Evolutionary conservation across 2,113 vertebrate species (phyloP).

Genomic region (Rhinolophus ferrumequinum): DNA sequence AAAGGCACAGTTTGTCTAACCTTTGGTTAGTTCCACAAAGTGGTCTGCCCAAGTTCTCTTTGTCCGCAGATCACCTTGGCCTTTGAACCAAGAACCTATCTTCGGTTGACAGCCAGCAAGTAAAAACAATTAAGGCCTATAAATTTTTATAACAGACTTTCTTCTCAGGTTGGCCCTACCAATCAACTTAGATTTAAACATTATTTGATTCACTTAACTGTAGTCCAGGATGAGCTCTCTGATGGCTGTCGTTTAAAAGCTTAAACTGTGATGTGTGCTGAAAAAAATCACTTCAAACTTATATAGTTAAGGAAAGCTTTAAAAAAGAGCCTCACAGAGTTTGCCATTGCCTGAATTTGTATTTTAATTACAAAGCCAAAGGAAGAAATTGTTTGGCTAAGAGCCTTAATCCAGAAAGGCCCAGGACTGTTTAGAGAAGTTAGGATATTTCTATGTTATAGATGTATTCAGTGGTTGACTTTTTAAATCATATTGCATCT

Average conservation of each 20-base stretch:
- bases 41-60: neutral
- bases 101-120: neutral
- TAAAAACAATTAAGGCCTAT: neutral
- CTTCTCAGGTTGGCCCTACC: neutral
- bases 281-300: constrained; percentile 23
- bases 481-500: neutral
- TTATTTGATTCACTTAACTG: neutral
- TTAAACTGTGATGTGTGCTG: neutral
- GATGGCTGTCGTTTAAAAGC: neutral
- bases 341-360: neutral
- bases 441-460: neutral
- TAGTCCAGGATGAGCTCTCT: neutral
- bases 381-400: neutral
- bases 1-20: neutral
- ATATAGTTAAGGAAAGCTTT: neutral
- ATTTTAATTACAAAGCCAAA: constrained; percentile 40
- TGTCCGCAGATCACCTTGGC: neutral
- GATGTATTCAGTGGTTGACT: neutral
- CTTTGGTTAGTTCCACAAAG: neutral
- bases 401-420: constrained; percentile 16
- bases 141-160: constrained; percentile 16
- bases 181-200: constrained; percentile 9
- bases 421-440: neutral
- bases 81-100: neutral
- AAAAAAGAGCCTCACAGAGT: neutral